These are phyloP conservation scores for Nineta flava DNA, from an alignment of 2,888 invertebrate species.

Conservation along the genomic window DNA sequence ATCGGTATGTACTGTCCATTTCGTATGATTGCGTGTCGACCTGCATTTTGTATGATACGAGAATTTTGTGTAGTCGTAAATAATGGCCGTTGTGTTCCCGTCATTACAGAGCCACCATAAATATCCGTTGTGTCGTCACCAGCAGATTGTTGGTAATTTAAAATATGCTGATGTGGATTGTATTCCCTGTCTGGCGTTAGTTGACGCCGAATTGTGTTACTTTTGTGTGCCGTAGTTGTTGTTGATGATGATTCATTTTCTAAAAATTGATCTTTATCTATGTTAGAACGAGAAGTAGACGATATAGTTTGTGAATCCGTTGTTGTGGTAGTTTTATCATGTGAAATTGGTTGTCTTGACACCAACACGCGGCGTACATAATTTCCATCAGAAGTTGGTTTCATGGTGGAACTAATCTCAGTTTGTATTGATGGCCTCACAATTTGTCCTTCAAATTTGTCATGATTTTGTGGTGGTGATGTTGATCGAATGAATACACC, in stretches of 20 bases:
- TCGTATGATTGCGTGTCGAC: neutral
- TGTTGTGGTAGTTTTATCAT: slow-evolving; percentile 15
- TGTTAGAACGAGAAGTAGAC: slow-evolving; percentile 31
- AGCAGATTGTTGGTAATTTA: slow-evolving; percentile 38
- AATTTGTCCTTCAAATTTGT: slow-evolving; percentile 23
- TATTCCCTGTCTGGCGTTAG: slow-evolving; percentile 37
- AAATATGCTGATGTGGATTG: slow-evolving; percentile 33
- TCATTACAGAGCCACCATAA: slow-evolving; percentile 47
- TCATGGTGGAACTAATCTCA: slow-evolving; percentile 18
- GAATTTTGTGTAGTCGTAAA: slow-evolving; percentile 48
- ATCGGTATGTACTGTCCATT: slow-evolving; percentile 1
- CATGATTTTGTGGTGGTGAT: slow-evolving; percentile 12
- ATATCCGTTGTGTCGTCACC: slow-evolving; percentile 53
- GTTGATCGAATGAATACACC: slow-evolving; percentile 19
- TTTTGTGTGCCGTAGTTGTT: slow-evolving; percentile 26
- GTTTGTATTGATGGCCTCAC: slow-evolving; percentile 16
- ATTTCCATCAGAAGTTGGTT: slow-evolving; percentile 18
- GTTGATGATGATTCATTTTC: slow-evolving; percentile 25
- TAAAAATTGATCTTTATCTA: slow-evolving; percentile 30
- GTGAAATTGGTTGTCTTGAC: slow-evolving; percentile 22
- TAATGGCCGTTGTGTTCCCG: slow-evolving; percentile 45
- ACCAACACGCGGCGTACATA: slow-evolving; percentile 19
- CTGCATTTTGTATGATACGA: slow-evolving; percentile 33
- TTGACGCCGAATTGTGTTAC: slow-evolving; percentile 46
- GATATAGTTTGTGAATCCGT: slow-evolving; percentile 12